Conservation (phyloP, 2,113 vertebrate genomes). For the Ardeotis arabs region DNA sequence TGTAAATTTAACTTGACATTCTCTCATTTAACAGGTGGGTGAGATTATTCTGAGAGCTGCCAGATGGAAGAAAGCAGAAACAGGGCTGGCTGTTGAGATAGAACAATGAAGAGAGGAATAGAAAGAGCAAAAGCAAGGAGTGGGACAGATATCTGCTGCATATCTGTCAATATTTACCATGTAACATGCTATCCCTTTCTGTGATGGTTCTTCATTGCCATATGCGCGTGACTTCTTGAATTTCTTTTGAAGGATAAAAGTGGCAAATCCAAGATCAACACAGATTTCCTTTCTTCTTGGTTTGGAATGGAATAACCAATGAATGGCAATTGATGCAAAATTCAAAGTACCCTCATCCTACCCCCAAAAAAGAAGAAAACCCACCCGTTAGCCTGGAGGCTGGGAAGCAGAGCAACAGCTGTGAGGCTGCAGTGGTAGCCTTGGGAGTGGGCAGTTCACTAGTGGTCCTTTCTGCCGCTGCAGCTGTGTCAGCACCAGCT, state of each 20-base stretch:
- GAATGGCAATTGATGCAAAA: not conserved
- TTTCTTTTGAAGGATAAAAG: slow-evolving; percentile 47
- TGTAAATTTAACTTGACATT: slow-evolving; percentile 84
- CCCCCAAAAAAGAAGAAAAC: accelerated
- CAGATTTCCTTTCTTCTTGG: slow-evolving; percentile 27
- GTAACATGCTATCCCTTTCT: not conserved
- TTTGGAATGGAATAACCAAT: not conserved
- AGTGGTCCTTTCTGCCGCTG: not conserved
- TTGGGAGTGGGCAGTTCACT: not conserved
- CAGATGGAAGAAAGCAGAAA: slow-evolving; percentile 79
- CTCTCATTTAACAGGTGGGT: slow-evolving; percentile 84
- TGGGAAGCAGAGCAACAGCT: not conserved
- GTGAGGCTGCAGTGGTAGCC: not conserved
- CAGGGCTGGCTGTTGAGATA: slow-evolving; percentile 45
- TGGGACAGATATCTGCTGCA: slow-evolving; percentile 21
- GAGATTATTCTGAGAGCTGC: slow-evolving; percentile 83
- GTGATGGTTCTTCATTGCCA: not conserved
- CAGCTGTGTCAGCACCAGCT: not conserved
- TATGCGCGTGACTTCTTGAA: not conserved
- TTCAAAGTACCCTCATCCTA: not conserved
- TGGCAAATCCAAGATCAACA: not conserved
- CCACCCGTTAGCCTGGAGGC: not conserved
- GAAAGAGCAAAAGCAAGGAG: slow-evolving; percentile 26
- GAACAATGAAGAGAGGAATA: slow-evolving; percentile 40
- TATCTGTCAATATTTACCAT: slow-evolving; percentile 49